Percentiles rank a stretch among this genome's conserved stretches.
Evolutionary conservation across 2,888 invertebrate species (phyloP).

Genomic region (Drosophila aldrichi): DNA sequence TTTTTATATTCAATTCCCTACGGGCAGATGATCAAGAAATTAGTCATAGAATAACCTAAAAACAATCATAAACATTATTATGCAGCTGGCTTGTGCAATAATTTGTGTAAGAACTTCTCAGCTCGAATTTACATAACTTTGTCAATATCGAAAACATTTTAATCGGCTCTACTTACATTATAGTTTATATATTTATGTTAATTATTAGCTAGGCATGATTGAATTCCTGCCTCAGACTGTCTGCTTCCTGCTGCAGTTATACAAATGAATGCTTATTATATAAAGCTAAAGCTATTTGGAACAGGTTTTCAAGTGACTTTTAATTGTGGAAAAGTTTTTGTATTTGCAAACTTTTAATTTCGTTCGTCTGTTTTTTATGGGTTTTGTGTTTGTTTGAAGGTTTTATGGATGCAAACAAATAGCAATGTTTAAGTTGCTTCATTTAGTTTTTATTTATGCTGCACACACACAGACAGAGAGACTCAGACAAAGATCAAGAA

Average conservation of each 20-base stretch:
- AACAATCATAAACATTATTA: constrained; percentile 1
- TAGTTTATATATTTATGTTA: too few relatives aligned
- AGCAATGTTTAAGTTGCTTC: constrained; percentile 40
- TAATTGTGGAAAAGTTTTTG: constrained; percentile 1
- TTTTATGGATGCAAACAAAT: constrained; percentile 38
- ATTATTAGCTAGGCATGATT: neutral
- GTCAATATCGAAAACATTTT: neutral
- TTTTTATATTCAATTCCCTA: constrained; percentile 34
- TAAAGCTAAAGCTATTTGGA: neutral
- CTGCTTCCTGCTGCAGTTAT: neutral
- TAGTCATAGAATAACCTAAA: constrained; percentile 44
- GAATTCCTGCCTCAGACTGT: neutral
- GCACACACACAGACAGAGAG: constrained; percentile 28
- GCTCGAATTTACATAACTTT: neutral
- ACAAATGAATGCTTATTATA: neutral
- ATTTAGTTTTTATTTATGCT: constrained; percentile 63
- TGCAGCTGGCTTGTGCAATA: constrained; percentile 4
- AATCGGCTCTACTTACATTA: too few relatives aligned
- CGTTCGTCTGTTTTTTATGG: constrained; percentile 28
- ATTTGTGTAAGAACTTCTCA: neutral
- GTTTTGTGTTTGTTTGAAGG: constrained; percentile 38
- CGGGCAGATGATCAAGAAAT: constrained; percentile 33
- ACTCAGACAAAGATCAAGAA: constrained; percentile 60
- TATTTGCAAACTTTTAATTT: constrained; percentile 20
- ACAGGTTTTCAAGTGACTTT: neutral